These are phyloP conservation scores for Adelges cooleyi DNA, from an alignment of 1,140 invertebrate species.

Conservation along the genomic window DNA sequence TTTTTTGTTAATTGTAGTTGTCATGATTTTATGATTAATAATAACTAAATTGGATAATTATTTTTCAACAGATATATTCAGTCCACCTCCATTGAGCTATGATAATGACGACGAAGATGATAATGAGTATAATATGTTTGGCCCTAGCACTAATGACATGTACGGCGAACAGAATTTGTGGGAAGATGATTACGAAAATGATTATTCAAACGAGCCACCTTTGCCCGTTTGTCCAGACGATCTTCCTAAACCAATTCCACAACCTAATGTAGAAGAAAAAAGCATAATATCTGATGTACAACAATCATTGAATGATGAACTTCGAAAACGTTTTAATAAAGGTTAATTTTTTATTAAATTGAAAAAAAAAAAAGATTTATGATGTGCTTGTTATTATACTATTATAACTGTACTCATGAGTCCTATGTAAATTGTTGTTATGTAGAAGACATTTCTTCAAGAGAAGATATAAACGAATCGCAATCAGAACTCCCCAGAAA, in stretches of 20 bases:
- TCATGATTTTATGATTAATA: too few relatives aligned
- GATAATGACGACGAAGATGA: constrained; percentile 8
- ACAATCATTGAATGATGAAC: constrained; percentile 15
- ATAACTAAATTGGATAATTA: too few relatives aligned
- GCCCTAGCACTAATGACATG: not conserved
- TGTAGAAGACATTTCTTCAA: too few relatives aligned
- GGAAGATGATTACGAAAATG: constrained; percentile 4
- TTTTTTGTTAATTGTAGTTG: too few relatives aligned
- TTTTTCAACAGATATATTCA: constrained; percentile 4
- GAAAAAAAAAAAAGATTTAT: too few relatives aligned
- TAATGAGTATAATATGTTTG: constrained; percentile 22
- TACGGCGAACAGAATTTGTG: constrained; percentile 10
- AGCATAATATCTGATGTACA: not conserved
- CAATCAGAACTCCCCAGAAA: too few relatives aligned
- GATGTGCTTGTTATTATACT: too few relatives aligned
- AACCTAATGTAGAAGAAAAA: not conserved
- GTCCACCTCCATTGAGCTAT: constrained; percentile 15
- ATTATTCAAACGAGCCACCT: constrained; percentile 15
- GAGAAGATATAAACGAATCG: too few relatives aligned
- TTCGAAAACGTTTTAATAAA: constrained; percentile 5
- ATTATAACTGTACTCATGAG: too few relatives aligned
- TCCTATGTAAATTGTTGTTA: too few relatives aligned
- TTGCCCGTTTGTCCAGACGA: not conserved
- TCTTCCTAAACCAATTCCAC: not conserved
- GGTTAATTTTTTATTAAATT: constrained; percentile 14